These are phyloP conservation scores for Nymphalis c-album DNA, from an alignment of 2,888 invertebrate species.

Conservation along the genomic window DNA sequence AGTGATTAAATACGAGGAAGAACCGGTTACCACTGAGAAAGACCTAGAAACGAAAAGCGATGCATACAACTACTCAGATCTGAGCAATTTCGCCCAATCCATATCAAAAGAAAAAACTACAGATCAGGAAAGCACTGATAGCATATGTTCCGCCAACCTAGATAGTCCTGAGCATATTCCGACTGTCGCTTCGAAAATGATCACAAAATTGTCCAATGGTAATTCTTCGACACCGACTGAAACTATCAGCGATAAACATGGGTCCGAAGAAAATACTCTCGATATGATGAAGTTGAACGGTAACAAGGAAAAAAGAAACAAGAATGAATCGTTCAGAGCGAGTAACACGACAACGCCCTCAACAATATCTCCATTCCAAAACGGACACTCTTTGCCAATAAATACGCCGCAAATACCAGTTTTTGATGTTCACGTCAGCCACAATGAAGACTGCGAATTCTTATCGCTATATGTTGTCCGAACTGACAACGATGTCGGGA, in stretches of 20 bases:
- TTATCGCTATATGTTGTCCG: slow-evolving; percentile 70
- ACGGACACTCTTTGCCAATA: slow-evolving; percentile 69
- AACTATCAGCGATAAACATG: slow-evolving; percentile 45
- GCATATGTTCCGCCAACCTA: slow-evolving; percentile 59
- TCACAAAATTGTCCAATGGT: slow-evolving; percentile 75
- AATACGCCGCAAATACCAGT: slow-evolving; percentile 68
- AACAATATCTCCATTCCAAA: slow-evolving; percentile 74
- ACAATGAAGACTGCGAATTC: slow-evolving; percentile 75
- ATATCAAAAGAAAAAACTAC: slow-evolving; percentile 59
- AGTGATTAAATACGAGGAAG: slow-evolving; percentile 54
- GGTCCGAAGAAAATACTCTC: slow-evolving; percentile 66
- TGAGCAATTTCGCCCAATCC: slow-evolving; percentile 54
- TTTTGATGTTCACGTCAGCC: slow-evolving; percentile 71
- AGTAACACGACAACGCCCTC: slow-evolving; percentile 75
- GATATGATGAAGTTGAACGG: slow-evolving; percentile 62
- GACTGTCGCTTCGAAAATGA: slow-evolving; percentile 66
- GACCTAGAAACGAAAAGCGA: slow-evolving; percentile 59
- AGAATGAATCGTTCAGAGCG: slow-evolving; percentile 66
- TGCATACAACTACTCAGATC: slow-evolving; percentile 60
- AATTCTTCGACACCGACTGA: slow-evolving; percentile 75
- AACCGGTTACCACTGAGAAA: slow-evolving; percentile 55
- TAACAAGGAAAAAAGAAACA: slow-evolving; percentile 57
- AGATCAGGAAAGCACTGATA: slow-evolving; percentile 74
- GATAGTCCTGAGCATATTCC: slow-evolving; percentile 68
- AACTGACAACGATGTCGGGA: slow-evolving; percentile 72